Evolutionary conservation across 2,888 invertebrate genomes (phyloP), one percentile per base, ranked within the genome.

Genomic region (Myathropa florea): DNA sequence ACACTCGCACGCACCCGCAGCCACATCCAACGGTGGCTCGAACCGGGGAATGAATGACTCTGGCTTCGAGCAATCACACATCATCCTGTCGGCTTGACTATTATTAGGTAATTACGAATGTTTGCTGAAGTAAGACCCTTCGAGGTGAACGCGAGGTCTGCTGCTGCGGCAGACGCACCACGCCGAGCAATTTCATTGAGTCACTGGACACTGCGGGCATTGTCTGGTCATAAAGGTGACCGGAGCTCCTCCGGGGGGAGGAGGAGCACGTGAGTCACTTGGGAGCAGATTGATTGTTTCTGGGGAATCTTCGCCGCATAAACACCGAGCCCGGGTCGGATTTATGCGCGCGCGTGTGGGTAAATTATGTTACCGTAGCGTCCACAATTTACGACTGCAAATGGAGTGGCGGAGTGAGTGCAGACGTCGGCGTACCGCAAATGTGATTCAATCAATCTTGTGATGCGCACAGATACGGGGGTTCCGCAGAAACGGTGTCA

Each of bases 61-160:
- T 86, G 65, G 86, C 86, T 86, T 12, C 61, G 55, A 86, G 83
- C 86, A 86, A 86, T 86, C 86, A 86, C 86, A 86, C 83, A 86
- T 86, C 86, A 86, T 86, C 86, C 86, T 86, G 86, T 86, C 86
- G 86, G 78, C 83, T 86, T 83, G 86, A 75, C 86, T 86, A 86
- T 86, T 86, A 86, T 86, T 86, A 86, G 86, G 86, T 86, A 86
- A 86, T 86, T 86, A 86, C 86, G 75, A 83, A 83, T 86, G 86
- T 86, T 86, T 86, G 86, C 79, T 71, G 82, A 76, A 82, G 76
- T 82, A 82, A 77, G 65, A 76, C 70, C 76, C 82, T 76, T 75
- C 75, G 60, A 83, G 83, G 86, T 75, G 64, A 64, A 75, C 59
- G 75, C 80, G 46, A n/a, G 33, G 77, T 33, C 57, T 18, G 75